Evolutionary conservation across 2,888 invertebrate species (phyloP), one percentile per base, ranked within the genome.

Genomic region (Cheilosia variabilis): DNA sequence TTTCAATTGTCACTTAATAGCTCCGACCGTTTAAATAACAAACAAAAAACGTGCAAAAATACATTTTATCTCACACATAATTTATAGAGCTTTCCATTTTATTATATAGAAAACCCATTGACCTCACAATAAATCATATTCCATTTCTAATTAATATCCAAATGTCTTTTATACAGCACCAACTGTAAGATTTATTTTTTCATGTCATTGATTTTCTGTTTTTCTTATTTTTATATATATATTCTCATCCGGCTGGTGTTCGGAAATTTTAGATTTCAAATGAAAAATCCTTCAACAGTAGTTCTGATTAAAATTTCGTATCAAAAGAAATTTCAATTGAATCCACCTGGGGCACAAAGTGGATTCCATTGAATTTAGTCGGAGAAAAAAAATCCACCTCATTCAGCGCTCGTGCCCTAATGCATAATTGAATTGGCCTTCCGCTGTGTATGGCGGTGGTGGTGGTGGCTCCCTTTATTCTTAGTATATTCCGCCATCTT

Each of bases 351-450:
- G 65, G 10, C 43, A 47, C 60, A 68, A 72, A 77, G 66, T 86
- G 72, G 72, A 76, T 86, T 86, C 72, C 60, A 57, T 37, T 62
- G 71, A 81, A 81, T 66, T 80, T 80, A 62, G 5, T 47, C 15
- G 27, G 55, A 72, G 27, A 27, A 71, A 77, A 71, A 37, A 43
- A 62, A 55, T 47, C 52, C 57, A 68, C 50, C 76, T 86, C 76
- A 81, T 77, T 86, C 86, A 77, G 62, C 86, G 86, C 86, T 86
- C 86, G 86, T 86, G 86, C 86, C 86, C 77, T 86, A 81, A 86
- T 86, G 81, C 77, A 77, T 75, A 86, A 86, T 86, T 81, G 81
- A 81, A 86, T 81, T 77, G 68, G 86, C 76, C 81, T 58, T 66
- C 62, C 22, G 34, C 24, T 75, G 37, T 60, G 31, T 77, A 50